Base-by-base conservation (phyloP, 2,888 invertebrate genomes). In the Ormyrus thymus region DNA sequence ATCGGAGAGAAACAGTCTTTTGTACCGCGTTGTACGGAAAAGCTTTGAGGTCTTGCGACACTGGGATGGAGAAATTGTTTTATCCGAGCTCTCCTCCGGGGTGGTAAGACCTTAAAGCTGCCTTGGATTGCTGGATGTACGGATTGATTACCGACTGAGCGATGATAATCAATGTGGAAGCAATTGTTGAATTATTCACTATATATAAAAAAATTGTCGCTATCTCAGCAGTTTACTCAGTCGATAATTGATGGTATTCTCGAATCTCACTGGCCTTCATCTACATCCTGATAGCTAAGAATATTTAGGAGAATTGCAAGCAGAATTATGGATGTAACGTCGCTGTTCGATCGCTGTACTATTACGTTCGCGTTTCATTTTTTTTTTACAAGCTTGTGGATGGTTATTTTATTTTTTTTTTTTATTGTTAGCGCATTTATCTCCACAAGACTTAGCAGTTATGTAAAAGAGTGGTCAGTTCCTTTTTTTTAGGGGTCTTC, bases 401-500 rank as follows among this genome's bases (percentile, higher is more conserved):
- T 43, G 13, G 46, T 8, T 15, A 53, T 59, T 58, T 48, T n/a
- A 45, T 43, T 70, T 64, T 29, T 43, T 70, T 64, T 29, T 77
- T 65, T 77, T 15, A 70, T 58, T 9, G 4, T 58, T 56, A 62
- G n/a, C 29, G 29, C 29, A 3, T 64, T 58, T 51, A 71, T 76
- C 77, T 53, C 43, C 5, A 53, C 48, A 51, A 71, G 51, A 59
- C 65, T 71, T 29, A 71, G 45, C 48, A 61, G 43, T 46, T 65
- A 53, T 43, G 43, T 0, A 53, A 58, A 72, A 45, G 13, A 66
- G 59, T 55, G n/a, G 48, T 55, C 48, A 70, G 73, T 65, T 69
- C 70, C 70, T 76, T 65, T 55, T 65, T 55, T 70, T 51, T 65
- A 66, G 77, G 61, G 61, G 77, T 77, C 72, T 77, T 77, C 77